phyloP scores from a whole-genome alignment of 1,140 invertebrate species.

The Drosophila sp. region DNA sequence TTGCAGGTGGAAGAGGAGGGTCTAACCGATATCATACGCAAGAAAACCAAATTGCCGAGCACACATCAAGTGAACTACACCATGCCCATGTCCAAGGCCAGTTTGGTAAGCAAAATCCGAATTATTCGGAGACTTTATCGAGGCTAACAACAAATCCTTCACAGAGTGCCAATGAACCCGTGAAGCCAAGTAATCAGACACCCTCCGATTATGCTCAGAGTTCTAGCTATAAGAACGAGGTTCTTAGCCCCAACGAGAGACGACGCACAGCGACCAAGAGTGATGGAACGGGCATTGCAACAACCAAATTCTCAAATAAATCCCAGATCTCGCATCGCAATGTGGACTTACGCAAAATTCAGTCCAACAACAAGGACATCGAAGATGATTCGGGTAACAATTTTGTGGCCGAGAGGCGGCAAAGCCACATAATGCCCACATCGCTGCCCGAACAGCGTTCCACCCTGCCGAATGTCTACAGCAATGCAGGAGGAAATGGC shows the following conservation, averaged over 20 bases:
- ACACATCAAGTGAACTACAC: conserved; percentile 75
- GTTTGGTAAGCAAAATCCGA: conserved; percentile 37
- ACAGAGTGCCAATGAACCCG: conserved; percentile 68
- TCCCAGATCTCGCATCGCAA: conserved; percentile 65
- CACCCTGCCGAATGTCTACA: conserved; percentile 77
- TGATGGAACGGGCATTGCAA: neutral
- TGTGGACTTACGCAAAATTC: conserved; percentile 80
- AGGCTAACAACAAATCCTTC: neutral
- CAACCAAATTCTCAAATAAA: conserved; percentile 52
- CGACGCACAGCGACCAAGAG: conserved; percentile 18
- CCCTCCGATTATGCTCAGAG: conserved; percentile 56
- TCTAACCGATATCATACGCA: conserved; percentile 87
- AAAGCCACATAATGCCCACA: conserved; percentile 71
- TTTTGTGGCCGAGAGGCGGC: conserved; percentile 68
- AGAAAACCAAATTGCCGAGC: conserved; percentile 86
- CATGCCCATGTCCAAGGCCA: conserved; percentile 67
- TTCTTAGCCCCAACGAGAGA: conserved; percentile 36
- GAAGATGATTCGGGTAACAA: conserved; percentile 81
- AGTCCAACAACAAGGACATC: conserved; percentile 83
- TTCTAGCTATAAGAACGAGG: conserved; percentile 73
- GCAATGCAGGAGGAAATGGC: conserved; percentile 81
- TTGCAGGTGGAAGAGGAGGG: conserved; percentile 92
- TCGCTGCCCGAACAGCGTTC: conserved; percentile 76
- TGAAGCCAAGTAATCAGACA: conserved; percentile 51
- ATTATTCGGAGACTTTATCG: neutral